Conservation (phyloP, 1,140 invertebrate species). For the Orius insidiosus region DNA sequence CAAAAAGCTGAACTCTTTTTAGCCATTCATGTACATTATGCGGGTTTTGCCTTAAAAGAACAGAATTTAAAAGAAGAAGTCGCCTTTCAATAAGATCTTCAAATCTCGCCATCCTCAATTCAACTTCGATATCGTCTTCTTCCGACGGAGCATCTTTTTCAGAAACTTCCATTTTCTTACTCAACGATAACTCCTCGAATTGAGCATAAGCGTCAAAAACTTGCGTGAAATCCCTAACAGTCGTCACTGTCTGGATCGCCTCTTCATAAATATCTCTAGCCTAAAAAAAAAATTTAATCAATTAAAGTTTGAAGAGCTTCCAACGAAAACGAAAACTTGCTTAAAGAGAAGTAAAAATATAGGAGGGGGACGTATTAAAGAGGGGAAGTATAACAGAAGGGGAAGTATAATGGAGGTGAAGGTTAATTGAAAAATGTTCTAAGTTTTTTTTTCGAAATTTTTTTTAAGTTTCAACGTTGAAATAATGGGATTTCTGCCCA, state of each 20-base stretch:
- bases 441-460: no score
- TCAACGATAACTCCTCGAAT: conserved; percentile 90
- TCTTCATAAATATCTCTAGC: conserved; percentile 98
- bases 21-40: conserved; percentile 99
- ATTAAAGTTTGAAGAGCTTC: no score
- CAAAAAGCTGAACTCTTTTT: conserved; percentile 85
- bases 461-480: no score
- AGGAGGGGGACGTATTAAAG: no score
- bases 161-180: conserved; percentile 77
- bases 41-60: conserved; percentile 93
- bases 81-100: conserved; percentile 92
- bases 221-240: conserved; percentile 94
- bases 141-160: conserved; percentile 44
- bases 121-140: conserved; percentile 89
- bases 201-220: conserved; percentile 98
- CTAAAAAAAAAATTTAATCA: conserved; percentile 24
- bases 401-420: no score
- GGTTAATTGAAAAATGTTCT: no score
- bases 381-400: no score
- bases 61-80: conserved; percentile 85
- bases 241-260: conserved; percentile 92
- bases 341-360: no score
- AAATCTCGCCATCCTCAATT: conserved; percentile 75
- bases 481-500: no score
- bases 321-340: no score